phyloP scores from a whole-genome alignment of 2,888 invertebrate genomes.

The Xestoiulus laeticollis region DNA sequence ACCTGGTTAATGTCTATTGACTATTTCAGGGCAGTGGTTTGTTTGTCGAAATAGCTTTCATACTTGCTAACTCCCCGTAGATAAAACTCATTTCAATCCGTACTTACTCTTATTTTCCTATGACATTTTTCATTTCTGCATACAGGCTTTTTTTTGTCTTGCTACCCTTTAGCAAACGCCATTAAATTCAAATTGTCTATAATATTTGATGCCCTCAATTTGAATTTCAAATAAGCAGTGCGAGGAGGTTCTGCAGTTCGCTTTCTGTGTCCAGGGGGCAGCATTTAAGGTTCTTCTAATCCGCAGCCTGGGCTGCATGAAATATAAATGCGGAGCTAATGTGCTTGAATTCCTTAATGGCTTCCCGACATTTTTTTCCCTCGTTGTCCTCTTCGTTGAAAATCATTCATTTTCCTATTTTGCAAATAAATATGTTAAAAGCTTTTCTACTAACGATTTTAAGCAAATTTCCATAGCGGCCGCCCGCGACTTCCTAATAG shows the following conservation, averaged over 20 bases:
- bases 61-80: too few species aligned
- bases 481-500: background rate
- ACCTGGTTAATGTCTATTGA: too few species aligned
- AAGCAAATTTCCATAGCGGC: background rate
- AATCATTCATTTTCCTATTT: background rate
- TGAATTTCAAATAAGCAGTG: background rate
- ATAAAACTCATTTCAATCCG: too few species aligned
- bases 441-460: background rate
- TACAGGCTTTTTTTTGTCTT: background rate
- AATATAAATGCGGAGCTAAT: slow-evolving; percentile 11
- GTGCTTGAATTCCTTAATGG: slow-evolving; percentile 11
- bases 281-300: slow-evolving; percentile 12
- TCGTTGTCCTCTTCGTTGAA: background rate
- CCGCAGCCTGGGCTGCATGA: background rate
- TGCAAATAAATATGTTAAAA: slow-evolving; percentile 25
- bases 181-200: background rate
- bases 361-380: background rate
- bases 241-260: background rate
- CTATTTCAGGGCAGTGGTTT: too few species aligned
- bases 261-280: background rate
- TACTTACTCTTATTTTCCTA: background rate
- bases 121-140: background rate
- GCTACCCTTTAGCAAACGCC: background rate
- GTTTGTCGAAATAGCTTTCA: too few species aligned
- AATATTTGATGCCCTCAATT: background rate